Conservation (phyloP, 2,113 vertebrate genomes). For the Ciconia stormi region DNA sequence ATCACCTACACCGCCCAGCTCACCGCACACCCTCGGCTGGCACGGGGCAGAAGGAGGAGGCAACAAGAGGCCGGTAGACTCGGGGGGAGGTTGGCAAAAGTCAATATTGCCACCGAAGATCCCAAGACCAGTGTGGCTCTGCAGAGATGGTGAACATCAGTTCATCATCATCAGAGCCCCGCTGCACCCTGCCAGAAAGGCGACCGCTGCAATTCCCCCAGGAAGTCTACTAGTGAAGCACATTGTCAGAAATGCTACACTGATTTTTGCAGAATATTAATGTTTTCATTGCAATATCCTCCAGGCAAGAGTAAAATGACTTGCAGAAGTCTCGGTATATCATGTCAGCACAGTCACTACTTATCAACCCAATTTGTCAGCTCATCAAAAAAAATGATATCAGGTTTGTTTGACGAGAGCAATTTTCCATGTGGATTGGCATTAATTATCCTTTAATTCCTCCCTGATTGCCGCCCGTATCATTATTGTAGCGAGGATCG, state of each 20-base stretch:
- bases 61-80: not conserved
- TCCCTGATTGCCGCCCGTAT: conserved; percentile 20
- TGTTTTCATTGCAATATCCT: conserved; percentile 34
- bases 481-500: not conserved
- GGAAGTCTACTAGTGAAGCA: not conserved
- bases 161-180: not conserved
- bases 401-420: conserved; percentile 62
- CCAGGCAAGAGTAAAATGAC: conserved; percentile 48
- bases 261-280: conserved; percentile 41
- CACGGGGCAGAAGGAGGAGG: not conserved
- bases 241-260: not conserved
- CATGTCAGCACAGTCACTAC: conserved; percentile 49
- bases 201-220: not conserved
- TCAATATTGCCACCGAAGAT: not conserved
- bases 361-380: conserved; percentile 66
- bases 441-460: conserved; percentile 64
- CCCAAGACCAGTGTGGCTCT: rapidly evolving
- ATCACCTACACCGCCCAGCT: not conserved
- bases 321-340: conserved; percentile 50
- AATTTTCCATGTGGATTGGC: conserved; percentile 67
- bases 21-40: not conserved
- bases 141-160: not conserved
- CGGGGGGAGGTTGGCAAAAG: not conserved
- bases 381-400: conserved; percentile 60
- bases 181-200: not conserved